These are phyloP conservation scores for Chiloscyllium plagiosum DNA, from an alignment of 2,113 vertebrate genomes.

Conservation along the genomic window DNA sequence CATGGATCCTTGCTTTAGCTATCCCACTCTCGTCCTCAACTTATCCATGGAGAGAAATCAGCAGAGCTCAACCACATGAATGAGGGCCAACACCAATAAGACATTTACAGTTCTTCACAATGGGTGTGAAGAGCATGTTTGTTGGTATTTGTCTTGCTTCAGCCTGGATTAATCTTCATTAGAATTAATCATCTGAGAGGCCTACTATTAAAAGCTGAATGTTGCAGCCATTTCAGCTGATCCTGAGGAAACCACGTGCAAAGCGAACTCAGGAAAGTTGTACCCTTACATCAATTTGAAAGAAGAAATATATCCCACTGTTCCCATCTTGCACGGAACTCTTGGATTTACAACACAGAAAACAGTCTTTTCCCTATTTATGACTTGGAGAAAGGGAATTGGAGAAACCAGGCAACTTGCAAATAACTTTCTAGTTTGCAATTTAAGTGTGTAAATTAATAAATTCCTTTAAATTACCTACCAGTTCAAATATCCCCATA, in stretches of 20 bases:
- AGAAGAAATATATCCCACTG: too few relatives aligned
- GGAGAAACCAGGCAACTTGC: neutral
- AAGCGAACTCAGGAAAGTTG: too few relatives aligned
- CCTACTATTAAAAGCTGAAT: neutral
- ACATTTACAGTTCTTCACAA: neutral
- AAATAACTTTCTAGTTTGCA: neutral
- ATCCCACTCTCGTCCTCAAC: too few relatives aligned
- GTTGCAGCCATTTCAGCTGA: too few relatives aligned
- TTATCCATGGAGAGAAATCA: neutral
- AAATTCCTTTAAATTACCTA: neutral
- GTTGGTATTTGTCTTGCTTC: neutral
- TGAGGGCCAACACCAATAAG: neutral
- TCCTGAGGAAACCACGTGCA: too few relatives aligned
- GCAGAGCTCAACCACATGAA: neutral
- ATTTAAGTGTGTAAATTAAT: neutral
- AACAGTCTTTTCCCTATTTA: neutral
- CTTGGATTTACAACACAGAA: neutral
- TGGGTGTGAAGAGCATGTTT: neutral
- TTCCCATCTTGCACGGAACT: neutral
- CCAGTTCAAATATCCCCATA: too few relatives aligned
- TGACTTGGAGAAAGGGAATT: neutral
- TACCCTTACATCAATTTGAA: too few relatives aligned
- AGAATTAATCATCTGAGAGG: neutral
- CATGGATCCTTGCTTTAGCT: neutral
- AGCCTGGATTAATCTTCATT: neutral